These are phyloP conservation scores for Scrobipalpa atriplicella DNA, from an alignment of 2,888 invertebrate genomes.

Conservation along the genomic window DNA sequence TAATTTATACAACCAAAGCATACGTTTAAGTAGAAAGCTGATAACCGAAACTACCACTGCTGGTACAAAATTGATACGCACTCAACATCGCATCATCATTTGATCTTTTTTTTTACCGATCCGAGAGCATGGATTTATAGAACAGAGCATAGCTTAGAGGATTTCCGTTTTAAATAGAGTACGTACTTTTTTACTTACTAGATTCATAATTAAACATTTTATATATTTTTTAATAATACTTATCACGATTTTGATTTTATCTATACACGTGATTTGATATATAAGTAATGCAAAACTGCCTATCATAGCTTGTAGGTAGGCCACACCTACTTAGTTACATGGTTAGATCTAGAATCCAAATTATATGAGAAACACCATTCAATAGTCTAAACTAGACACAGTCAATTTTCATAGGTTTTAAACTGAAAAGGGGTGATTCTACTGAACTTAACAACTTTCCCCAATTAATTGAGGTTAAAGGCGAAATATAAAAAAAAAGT, in stretches of 20 bases:
- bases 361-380: no score
- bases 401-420: no score
- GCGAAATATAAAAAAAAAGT: no score
- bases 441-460: no score
- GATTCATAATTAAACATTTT: background rate
- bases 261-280: background rate
- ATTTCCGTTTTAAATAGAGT: conserved; percentile 16
- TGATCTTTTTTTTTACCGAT: conserved; percentile 7
- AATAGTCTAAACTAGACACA: no score
- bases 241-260: background rate
- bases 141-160: conserved; percentile 15
- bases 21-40: background rate
- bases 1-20: no score
- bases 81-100: conserved; percentile 11
- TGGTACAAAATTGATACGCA: conserved; percentile 12
- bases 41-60: background rate
- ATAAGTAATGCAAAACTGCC: background rate
- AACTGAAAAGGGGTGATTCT: no score
- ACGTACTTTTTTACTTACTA: conserved; percentile 14
- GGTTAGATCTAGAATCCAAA: no score
- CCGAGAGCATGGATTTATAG: conserved; percentile 24
- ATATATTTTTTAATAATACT: background rate
- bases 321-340: no score
- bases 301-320: background rate
- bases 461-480: no score